Evolutionary conservation across 2,888 invertebrate genomes (phyloP), one percentile per base, ranked within the genome.

Genomic region (Luperina testacea): DNA sequence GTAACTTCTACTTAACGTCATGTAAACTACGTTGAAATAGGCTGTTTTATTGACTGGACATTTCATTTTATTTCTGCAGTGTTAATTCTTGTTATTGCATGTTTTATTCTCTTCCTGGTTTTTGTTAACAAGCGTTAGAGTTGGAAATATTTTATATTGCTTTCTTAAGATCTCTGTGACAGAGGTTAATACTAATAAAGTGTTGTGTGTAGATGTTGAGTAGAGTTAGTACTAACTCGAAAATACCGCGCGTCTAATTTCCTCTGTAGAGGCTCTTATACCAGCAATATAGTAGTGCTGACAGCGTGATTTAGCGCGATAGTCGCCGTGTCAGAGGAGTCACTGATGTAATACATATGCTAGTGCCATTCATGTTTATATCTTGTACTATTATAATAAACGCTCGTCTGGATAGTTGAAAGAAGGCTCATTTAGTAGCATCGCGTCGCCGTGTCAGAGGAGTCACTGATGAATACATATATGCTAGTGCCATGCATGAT

Each of bases 221-320:
- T 67, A 2, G n/a, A 42, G 24, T 65, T n/a, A 42, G 24, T 4
- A 38, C n/a, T 2, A 51, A 7, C 6, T 57, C 24, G 17, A 2
- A 9, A n/a, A 38, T 48, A 15, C 4, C 17, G 38, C 13, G 7
- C 8, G 8, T 15, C 2, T 27, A 2, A 38, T 53, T 69, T 48
- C 1, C 38, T 75, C 61, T 80, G 68, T 32, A 0, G 2, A 45
- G 67, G 17, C 38, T 64, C 67, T 84, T 72, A 79, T 70, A 67
- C 11, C 6, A 79, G 78, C 72, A 85, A 79, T 77, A 86, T 68
- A 72, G 48, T n/a, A 78, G 82, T 83, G 79, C 72, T 81, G 88
- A 84, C 83, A 88, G 74, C 13, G 70, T 83, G 84, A 87, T 85
- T 88, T 83, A 88, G 83, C 77, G 45, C 72, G 64, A 86, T 80